Base-by-base conservation (phyloP, 2,888 invertebrate genomes). In the Sceliomorpha sp. region DNA sequence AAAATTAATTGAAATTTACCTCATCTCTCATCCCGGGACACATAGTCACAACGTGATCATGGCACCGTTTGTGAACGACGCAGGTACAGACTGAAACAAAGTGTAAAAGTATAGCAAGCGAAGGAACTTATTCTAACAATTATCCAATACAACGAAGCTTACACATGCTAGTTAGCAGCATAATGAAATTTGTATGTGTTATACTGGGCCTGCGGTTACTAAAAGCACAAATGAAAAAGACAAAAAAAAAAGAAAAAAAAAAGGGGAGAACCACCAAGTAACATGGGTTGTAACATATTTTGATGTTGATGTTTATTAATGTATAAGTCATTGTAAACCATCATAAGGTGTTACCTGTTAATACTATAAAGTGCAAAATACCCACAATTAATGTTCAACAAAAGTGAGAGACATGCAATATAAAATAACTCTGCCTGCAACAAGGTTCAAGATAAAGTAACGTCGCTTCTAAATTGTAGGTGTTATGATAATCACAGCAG, bases 61-160 rank as follows among this genome's bases (percentile, higher is more conserved):
- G 99, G 89, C 99, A 99, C 87, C 98, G 92, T 89, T 99, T 99
- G 92, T 99, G 99, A 74, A 99, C 99, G 84, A 99, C 99, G 89
- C 98, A 98, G 66, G 98, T 98, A 90, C 99, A 99, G 74, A 99
- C 98, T 98, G 92, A 62, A 91, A 90, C 77, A 80, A 74, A 67
- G 37, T 15, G 27, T 1, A 36, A 24, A 53, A 7, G 14, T 15
- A 27, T 64, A 39, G 55, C 14, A 45, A 15, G 13, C 5, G 14
- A 42, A 37, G 0, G 32, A n/a, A 42, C 6, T 50, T 29, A 2
- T n/a, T 4, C n/a, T 1, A 42, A 56, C 51, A 55, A 42, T 32
- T 17, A 50, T 45, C 15, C 24, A 39, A 17, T 31, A 63, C 34
- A 31, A 42, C 17, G 48, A 70, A 64, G 59, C 70, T 27, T 27